Percentiles rank a stretch among this genome's conserved stretches.
These are phyloP conservation scores for Gerris buenoi DNA, from an alignment of 1,140 invertebrate species.

Conservation along the genomic window DNA sequence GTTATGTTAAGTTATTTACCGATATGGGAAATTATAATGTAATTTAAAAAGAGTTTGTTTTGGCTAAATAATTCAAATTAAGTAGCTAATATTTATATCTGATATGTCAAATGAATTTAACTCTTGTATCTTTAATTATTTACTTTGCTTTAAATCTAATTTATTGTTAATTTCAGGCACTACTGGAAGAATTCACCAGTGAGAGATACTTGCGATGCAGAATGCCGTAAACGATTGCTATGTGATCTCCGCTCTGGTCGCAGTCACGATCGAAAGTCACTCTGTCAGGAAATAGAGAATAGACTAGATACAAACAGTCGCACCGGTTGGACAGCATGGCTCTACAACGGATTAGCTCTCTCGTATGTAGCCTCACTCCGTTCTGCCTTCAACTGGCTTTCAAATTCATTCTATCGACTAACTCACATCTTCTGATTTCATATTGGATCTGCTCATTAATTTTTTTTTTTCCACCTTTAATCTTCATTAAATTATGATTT, in stretches of 20 bases:
- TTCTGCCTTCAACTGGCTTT: slow-evolving; percentile 4
- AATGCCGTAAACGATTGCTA: slow-evolving; percentile 66
- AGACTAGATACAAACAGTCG: slow-evolving; percentile 55
- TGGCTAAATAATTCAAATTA: too few relatives aligned
- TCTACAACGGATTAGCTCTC: slow-evolving; percentile 66
- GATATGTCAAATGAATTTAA: too few relatives aligned
- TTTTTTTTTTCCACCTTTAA: too few relatives aligned
- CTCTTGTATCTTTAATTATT: too few relatives aligned
- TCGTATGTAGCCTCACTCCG: slow-evolving; percentile 48
- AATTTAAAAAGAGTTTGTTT: too few relatives aligned
- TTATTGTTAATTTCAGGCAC: slow-evolving; percentile 49
- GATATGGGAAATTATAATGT: too few relatives aligned
- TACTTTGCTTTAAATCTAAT: too few relatives aligned
- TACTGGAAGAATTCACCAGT: slow-evolving; percentile 79
- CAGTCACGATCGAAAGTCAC: slow-evolving; percentile 65
- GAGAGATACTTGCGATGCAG: slow-evolving; percentile 56
- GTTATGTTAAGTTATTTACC: too few relatives aligned
- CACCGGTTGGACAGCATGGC: slow-evolving; percentile 64
- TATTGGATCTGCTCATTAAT: background rate
- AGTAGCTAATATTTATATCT: too few relatives aligned
- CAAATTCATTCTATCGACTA: slow-evolving; percentile 1
- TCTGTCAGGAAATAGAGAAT: slow-evolving; percentile 65
- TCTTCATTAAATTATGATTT: too few relatives aligned
- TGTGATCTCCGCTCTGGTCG: slow-evolving; percentile 72
- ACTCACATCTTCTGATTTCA: background rate